These are phyloP conservation scores for Apodemus agrarius DNA, from an alignment of 2,797 vertebrate genomes.

Conservation along the genomic window DNA sequence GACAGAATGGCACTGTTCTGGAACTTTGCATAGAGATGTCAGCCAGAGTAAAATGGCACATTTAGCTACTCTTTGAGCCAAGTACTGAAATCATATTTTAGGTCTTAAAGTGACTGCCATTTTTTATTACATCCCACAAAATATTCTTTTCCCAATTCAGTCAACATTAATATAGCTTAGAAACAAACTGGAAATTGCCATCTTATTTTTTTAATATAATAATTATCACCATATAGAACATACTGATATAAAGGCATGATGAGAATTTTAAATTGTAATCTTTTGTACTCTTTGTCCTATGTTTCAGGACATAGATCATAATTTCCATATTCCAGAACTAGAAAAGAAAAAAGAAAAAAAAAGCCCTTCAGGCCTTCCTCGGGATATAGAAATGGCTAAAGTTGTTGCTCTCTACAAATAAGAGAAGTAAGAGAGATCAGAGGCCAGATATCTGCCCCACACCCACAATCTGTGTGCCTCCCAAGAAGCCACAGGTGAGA, in stretches of 20 bases:
- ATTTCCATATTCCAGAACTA: neutral
- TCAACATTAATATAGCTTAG: conserved; percentile 46
- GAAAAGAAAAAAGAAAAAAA: neutral
- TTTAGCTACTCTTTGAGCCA: conserved; percentile 65
- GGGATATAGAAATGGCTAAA: neutral
- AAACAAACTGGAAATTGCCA: conserved; percentile 51
- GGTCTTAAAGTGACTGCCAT: conserved; percentile 62
- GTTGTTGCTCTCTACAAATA: neutral
- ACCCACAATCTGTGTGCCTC: neutral
- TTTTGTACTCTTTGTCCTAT: neutral
- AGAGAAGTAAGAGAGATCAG: neutral
- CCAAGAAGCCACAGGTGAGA: neutral
- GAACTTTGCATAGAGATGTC: conserved; percentile 56
- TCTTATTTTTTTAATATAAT: neutral
- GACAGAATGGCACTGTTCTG: conserved; percentile 55
- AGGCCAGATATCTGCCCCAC: neutral
- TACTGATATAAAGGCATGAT: conserved; percentile 4
- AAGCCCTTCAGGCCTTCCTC: neutral
- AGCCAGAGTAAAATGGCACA: conserved; percentile 62
- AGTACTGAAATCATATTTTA: conserved; percentile 69
- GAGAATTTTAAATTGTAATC: neutral
- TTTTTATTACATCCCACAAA: conserved; percentile 62
- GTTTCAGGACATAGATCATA: neutral
- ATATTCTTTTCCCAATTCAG: conserved; percentile 21
- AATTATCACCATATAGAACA: neutral